These are phyloP conservation scores for Liasis olivaceus DNA, from an alignment of 2,797 vertebrate species.

Conservation along the genomic window DNA sequence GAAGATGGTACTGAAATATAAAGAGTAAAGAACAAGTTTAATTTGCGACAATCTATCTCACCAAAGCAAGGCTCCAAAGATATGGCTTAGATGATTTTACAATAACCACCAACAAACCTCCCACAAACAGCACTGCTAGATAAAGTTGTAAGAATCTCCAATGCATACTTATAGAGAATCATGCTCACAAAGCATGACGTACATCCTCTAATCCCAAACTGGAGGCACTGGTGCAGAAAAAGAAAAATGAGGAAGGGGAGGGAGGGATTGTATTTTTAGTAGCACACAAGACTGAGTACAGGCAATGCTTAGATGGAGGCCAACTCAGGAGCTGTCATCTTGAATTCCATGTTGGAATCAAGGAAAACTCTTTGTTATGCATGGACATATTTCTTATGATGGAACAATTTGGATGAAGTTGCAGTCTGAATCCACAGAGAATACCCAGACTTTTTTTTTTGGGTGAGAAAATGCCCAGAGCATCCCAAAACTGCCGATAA, in stretches of 20 bases:
- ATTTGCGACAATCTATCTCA: not conserved
- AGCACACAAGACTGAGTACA: not conserved
- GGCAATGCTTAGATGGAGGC: not conserved
- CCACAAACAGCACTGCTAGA: not conserved
- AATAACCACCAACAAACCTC: not conserved
- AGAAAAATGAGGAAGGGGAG: too few species aligned
- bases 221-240: not conserved
- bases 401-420: not conserved
- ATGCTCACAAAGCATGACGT: not conserved
- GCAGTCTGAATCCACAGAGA: not conserved
- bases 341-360: not conserved
- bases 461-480: not conserved
- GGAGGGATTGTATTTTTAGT: not conserved
- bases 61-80: not conserved
- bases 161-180: not conserved
- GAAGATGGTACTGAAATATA: constrained; percentile 63
- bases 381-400: not conserved
- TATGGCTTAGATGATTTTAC: not conserved
- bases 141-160: not conserved
- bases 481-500: not conserved
- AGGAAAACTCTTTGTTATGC: not conserved
- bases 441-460: too few species aligned
- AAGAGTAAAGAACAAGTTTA: constrained; percentile 44
- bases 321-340: not conserved
- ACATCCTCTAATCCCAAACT: not conserved